Evolutionary conservation across 2,888 invertebrate genomes (phyloP), one percentile per base, ranked within the genome.

Genomic region (Andrena hattorfiana): DNA sequence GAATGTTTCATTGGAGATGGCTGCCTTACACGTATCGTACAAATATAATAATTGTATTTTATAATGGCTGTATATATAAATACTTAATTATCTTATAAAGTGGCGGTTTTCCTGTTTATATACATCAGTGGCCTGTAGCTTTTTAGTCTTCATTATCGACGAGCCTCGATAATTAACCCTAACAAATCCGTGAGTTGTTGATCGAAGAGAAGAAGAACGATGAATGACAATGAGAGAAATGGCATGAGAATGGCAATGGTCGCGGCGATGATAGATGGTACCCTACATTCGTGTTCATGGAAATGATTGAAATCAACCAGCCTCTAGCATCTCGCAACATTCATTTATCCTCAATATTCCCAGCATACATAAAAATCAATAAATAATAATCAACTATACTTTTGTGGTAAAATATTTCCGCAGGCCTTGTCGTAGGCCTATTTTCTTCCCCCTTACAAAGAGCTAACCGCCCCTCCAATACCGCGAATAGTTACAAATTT

Each of bases 351-450:
- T 80, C 85, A 54, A 85, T 85, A 84, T 87, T 81, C 79, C 85
- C 84, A 69, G 74, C 84, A 72, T 83, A 87, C 73, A 73, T 82
- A 85, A 81, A 86, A 88, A 89, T 91, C 89, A 91, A 92, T 93
- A 93, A 93, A 92, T 93, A 92, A 91, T 89, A 89, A 90, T 86
- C 86, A 89, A 91, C 90, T 89, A 93, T 92, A 93, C 91, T 93
- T 92, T 92, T 91, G 91, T 93, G 92, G 91, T 93, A 93, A 92
- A 92, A 93, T 92, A 93, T 91, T 91, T 90, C 85, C 82, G 77
- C 87, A 88, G 89, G 89, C 88, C 88, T 56, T 72, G 73, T 69
- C 77, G 70, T 91, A 90, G 92, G 90, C 90, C 89, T 76, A 76
- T 85, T 72, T 82, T 72, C 28, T 81, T 78, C 78, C 66, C 62